Base-by-base conservation (phyloP, 2,113 vertebrate genomes). In the Centropus bengalensis region DNA sequence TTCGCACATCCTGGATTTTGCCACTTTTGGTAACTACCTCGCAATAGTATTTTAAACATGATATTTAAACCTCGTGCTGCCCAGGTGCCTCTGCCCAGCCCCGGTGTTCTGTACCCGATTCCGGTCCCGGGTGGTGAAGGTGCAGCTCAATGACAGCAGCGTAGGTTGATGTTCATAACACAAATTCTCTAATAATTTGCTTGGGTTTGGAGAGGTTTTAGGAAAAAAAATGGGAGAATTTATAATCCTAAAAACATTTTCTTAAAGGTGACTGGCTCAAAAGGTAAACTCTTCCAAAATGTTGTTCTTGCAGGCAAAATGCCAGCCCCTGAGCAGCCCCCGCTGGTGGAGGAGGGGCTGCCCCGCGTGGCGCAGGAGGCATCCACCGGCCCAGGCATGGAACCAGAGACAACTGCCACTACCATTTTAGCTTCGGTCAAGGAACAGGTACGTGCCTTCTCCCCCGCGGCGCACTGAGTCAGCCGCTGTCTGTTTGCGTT, bases 391-490 rank as follows among this genome's bases (percentile, higher is more conserved):
- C 97, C 97, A 74, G 97, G 97, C 98, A 99, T 98, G 99, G 98
- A 99, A 97, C 88, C 98, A 32, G 99, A 99, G 96, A 98, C 97
- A 75, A 99, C 99, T 69, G 99, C 99, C 96, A 99, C 98, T 45
- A 99, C 99, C 97, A 99, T 99, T 97, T 96, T 99, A 94, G 99
- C 99, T 92, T 99, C 99, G 17, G 99, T 99, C 44, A 99, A 99
- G 98, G 99, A 99, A 96, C 99, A 99, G 99, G 99, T 99, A 98
- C 11, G n/a, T 42, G 26, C 66, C 75, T 75, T n/a, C 2, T 89
- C 51, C 49, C 18, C 80, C 45, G 59, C 60, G 14, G 4, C 27
- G 28, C 26, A 15, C 27, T n/a, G 47, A 22, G 56, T 55, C 76
- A n/a, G 26, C 40, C 1, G 0, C 32, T 59, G 93, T 69, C 82